phyloP scores from a whole-genome alignment of 30 jellyfish, hydroid and myxozoan species.

The Clytia hemisphaerica region DNA sequence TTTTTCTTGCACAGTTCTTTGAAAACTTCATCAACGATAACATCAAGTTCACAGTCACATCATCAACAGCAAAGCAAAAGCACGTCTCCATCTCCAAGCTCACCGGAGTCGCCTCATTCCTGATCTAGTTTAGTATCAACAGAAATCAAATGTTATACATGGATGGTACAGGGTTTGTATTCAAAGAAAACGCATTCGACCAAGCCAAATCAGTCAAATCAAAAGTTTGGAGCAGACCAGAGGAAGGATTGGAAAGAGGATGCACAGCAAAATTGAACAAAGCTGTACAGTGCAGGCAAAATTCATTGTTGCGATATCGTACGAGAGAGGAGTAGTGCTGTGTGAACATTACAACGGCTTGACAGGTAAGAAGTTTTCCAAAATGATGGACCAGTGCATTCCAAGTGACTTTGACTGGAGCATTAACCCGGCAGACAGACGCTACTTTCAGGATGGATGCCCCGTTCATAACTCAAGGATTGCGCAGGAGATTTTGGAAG shows the following conservation, averaged over 20 bases:
- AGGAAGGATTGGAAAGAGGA: slow-evolving; percentile 12
- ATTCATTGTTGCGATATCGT: slow-evolving; percentile 29
- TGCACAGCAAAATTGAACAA: slow-evolving; percentile 23
- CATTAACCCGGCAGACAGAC: slow-evolving; percentile 27
- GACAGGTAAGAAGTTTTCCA: slow-evolving; percentile 9
- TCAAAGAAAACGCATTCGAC: slow-evolving; percentile 22
- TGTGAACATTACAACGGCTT: slow-evolving; percentile 1
- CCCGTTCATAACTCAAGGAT: slow-evolving; percentile 19
- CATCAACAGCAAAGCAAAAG: too few species aligned
- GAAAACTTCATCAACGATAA: too few species aligned
- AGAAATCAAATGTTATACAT: too few species aligned
- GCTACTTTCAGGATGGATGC: slow-evolving; percentile 23
- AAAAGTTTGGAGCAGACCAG: slow-evolving; percentile 18
- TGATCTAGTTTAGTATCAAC: too few species aligned
- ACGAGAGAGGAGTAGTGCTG: slow-evolving; percentile 30
- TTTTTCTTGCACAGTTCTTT: too few species aligned
- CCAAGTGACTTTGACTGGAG: slow-evolving; percentile 26
- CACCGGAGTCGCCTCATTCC: too few species aligned
- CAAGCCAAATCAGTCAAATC: slow-evolving; percentile 31
- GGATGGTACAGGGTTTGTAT: slow-evolving; percentile 27
- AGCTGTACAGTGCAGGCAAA: slow-evolving; percentile 36
- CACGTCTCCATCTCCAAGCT: too few species aligned
- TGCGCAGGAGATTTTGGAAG: too few species aligned
- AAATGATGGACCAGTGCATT: too few species aligned
- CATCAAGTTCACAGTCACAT: too few species aligned